A percentile compares a stretch with the other conserved stretches of the same genome.
Conservation (phyloP, 2,113 vertebrate species). For the Plecotus auritus region DNA sequence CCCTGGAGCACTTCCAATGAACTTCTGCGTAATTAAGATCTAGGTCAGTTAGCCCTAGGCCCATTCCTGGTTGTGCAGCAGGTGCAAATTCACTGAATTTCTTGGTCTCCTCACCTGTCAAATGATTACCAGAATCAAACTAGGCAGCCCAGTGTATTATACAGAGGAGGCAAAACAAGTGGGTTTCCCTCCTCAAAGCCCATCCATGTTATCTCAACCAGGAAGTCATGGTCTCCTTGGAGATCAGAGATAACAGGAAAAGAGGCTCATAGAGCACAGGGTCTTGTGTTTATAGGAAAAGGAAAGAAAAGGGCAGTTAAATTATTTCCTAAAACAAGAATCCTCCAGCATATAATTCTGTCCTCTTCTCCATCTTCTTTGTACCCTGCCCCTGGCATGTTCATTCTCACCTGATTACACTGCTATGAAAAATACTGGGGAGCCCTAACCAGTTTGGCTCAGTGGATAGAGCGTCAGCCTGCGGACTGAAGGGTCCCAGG, state of each 20-base stretch:
- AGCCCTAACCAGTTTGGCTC: no score
- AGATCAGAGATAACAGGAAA: slow-evolving; percentile 23
- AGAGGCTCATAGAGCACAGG: not conserved
- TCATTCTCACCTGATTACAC: not conserved
- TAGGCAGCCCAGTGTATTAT: not conserved
- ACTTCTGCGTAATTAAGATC: not conserved
- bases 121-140: not conserved
- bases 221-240: slow-evolving; percentile 13
- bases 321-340: slow-evolving; percentile 15
- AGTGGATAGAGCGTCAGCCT: no score
- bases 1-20: slow-evolving; percentile 22
- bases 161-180: not conserved
- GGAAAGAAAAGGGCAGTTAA: not conserved
- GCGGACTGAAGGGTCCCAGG: no score
- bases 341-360: not conserved
- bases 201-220: not conserved
- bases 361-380: not conserved
- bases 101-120: slow-evolving; percentile 27
- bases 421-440: slow-evolving; percentile 1
- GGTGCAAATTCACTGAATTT: not conserved
- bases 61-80: not conserved
- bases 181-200: not conserved
- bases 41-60: not conserved
- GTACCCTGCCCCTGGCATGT: not conserved
- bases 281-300: not conserved